Percentiles rank a stretch among this genome's conserved stretches.
phyloP scores from a whole-genome alignment of 2,797 vertebrate genomes.

The Platyrinchus mystaceus region DNA sequence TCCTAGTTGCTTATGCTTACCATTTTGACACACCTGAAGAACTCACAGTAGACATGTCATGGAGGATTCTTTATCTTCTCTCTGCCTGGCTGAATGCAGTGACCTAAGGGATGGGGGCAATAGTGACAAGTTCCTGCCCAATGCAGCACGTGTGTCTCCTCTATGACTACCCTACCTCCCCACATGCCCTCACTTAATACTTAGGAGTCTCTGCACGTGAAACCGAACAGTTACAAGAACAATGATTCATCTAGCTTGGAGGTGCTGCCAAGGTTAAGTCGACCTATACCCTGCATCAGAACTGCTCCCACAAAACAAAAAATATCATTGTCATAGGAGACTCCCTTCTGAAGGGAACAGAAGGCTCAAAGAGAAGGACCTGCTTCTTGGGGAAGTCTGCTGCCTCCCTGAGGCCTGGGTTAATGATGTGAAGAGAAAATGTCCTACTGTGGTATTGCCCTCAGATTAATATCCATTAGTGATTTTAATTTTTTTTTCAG shows the following conservation, averaged over 20 bases:
- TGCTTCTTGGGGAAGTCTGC: background rate
- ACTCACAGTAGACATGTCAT: rapidly evolving
- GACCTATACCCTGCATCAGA: background rate
- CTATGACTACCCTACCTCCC: background rate
- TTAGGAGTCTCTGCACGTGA: background rate
- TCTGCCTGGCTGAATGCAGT: background rate
- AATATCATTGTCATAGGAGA: rapidly evolving
- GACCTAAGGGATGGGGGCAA: background rate
- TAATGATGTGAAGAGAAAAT: background rate
- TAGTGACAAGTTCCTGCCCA: background rate
- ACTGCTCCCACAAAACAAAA: background rate
- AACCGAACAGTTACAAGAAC: background rate
- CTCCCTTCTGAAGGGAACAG: background rate
- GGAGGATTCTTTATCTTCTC: background rate
- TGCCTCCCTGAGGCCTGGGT: background rate
- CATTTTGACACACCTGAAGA: background rate
- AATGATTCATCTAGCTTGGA: background rate
- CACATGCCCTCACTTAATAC: background rate
- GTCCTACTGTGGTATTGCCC: background rate
- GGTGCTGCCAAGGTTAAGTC: background rate
- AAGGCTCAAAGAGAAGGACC: background rate
- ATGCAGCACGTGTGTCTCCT: background rate
- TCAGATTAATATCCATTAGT: background rate
- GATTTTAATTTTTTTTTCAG: background rate
- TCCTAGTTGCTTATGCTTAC: background rate